Conservation (phyloP, 2,888 invertebrate genomes). For the Pterobdella sp. region DNA sequence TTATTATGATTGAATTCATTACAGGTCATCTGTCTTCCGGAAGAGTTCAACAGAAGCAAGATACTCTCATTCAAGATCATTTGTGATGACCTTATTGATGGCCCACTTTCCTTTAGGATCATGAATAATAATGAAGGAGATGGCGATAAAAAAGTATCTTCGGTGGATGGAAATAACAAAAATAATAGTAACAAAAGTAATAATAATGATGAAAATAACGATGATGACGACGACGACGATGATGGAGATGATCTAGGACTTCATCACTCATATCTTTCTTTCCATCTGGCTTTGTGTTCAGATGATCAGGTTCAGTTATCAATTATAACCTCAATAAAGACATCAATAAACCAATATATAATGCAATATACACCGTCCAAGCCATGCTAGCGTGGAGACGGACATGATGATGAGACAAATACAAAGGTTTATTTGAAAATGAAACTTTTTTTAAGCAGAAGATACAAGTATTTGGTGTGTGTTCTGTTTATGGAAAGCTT, state of each 20-base stretch:
- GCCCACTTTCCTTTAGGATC: background rate
- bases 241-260: background rate
- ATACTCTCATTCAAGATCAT: background rate
- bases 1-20: background rate
- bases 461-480: too few relatives aligned
- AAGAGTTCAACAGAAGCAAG: constrained; percentile 5
- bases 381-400: too few relatives aligned
- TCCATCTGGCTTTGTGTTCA: background rate
- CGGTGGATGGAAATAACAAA: background rate
- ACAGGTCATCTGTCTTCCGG: background rate
- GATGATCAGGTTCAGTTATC: background rate
- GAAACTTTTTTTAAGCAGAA: too few relatives aligned
- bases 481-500: too few relatives aligned
- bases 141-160: background rate
- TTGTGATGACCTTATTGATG: background rate
- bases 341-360: too few relatives aligned
- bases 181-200: background rate
- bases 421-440: too few relatives aligned
- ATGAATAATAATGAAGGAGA: background rate
- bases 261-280: background rate
- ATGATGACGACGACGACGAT: background rate
- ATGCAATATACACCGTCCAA: too few relatives aligned
- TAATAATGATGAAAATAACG: background rate
- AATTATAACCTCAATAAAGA: too few relatives aligned
- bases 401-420: too few relatives aligned